These are phyloP conservation scores for Ceratosolen fusciceps DNA, from an alignment of 1,140 invertebrate species.

Conservation along the genomic window DNA sequence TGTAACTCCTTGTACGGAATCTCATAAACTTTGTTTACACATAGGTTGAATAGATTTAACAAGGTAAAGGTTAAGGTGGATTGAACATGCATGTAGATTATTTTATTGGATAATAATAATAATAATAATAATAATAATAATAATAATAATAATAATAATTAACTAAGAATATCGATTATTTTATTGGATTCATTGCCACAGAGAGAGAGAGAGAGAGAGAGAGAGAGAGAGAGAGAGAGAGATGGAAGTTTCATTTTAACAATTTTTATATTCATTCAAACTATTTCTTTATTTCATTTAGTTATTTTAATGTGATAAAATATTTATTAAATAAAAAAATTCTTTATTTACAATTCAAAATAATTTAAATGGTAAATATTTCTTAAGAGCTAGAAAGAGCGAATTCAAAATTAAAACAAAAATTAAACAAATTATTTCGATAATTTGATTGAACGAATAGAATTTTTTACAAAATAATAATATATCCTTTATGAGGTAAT, in stretches of 20 bases:
- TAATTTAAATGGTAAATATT: neutral
- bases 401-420: neutral
- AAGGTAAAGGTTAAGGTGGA: neutral
- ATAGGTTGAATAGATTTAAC: too few relatives aligned
- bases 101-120: too few relatives aligned
- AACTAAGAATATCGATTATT: neutral
- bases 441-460: neutral
- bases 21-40: too few relatives aligned
- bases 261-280: neutral
- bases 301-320: neutral
- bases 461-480: neutral
- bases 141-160: too few relatives aligned
- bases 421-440: neutral
- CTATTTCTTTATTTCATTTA: neutral
- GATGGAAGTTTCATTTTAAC: neutral
- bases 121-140: too few relatives aligned
- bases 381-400: neutral
- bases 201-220: too few relatives aligned
- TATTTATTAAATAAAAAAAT: neutral
- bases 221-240: too few relatives aligned
- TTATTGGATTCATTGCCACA: too few relatives aligned
- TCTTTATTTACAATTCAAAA: constrained; percentile 12
- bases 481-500: neutral
- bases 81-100: neutral
- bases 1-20: too few relatives aligned